Percentiles rank a stretch among this genome's conserved stretches.
phyloP scores from a whole-genome alignment of 2,797 vertebrate species.

The Notolepis coatsorum region DNA sequence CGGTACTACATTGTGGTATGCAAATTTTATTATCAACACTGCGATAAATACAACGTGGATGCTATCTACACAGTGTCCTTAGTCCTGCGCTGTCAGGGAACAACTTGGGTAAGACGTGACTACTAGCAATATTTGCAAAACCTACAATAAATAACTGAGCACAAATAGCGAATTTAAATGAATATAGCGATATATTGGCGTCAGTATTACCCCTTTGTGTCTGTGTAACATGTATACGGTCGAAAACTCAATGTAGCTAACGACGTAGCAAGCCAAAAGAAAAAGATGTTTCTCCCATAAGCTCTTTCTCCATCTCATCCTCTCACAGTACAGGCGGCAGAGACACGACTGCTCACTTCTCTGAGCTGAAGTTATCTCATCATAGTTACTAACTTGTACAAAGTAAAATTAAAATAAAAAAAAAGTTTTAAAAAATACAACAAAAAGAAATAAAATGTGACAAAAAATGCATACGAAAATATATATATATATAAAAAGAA shows the following conservation, averaged over 20 bases:
- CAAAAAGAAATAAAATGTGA: conserved; percentile 40
- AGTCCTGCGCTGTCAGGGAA: conserved; percentile 62
- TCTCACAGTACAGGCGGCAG: conserved; percentile 85
- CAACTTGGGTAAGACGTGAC: conserved; percentile 62
- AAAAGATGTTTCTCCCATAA: conserved; percentile 61
- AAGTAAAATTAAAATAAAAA: conserved; percentile 73
- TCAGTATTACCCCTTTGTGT: conserved; percentile 46
- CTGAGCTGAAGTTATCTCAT: conserved; percentile 82
- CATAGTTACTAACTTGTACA: conserved; percentile 80
- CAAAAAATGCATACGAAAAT: conserved; percentile 61
- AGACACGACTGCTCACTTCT: conserved; percentile 72
- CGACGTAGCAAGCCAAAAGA: conserved; percentile 48
- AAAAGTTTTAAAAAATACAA: conserved; percentile 57
- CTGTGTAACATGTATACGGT: conserved; percentile 67
- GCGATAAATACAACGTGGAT: conserved; percentile 57
- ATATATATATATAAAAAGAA: conserved; percentile 47
- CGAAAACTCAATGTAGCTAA: conserved; percentile 70
- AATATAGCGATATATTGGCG: conserved; percentile 46
- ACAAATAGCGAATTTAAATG: conserved; percentile 69
- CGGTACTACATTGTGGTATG: conserved; percentile 70
- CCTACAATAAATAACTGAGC: conserved; percentile 66
- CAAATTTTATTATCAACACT: conserved; percentile 62
- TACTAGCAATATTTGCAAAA: conserved; percentile 70
- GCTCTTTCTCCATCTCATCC: conserved; percentile 75
- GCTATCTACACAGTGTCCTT: conserved; percentile 37